Evolutionary conservation across 2,888 invertebrate genomes (phyloP).

Genomic region (Choreutis nemorana): DNA sequence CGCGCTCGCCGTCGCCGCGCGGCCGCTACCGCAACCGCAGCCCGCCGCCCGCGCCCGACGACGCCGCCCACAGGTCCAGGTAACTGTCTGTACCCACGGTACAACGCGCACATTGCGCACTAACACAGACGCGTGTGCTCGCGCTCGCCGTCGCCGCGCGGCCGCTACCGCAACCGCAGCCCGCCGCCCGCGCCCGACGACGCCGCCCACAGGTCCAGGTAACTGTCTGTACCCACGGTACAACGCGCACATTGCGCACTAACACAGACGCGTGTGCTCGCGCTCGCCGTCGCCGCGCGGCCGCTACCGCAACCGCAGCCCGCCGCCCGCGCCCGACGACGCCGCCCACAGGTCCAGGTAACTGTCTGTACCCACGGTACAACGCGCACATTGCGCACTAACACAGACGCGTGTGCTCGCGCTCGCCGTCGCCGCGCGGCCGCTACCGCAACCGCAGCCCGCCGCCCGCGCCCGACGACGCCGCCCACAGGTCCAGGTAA

Average conservation of each 20-base stretch:
- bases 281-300: slow-evolving; percentile 57
- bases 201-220: slow-evolving; percentile 42
- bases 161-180: slow-evolving; percentile 71
- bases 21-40: slow-evolving; percentile 71
- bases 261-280: slow-evolving; percentile 26
- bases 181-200: slow-evolving; percentile 43
- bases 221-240: slow-evolving; percentile 9
- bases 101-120: no score
- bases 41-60: slow-evolving; percentile 41
- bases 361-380: no score
- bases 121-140: slow-evolving; percentile 27
- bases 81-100: no score
- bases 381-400: no score
- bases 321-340: slow-evolving; percentile 47
- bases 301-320: slow-evolving; percentile 75
- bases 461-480: slow-evolving; percentile 15
- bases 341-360: slow-evolving; percentile 48
- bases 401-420: no score
- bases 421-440: slow-evolving; percentile 68
- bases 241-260: no score
- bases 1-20: no score
- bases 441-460: slow-evolving; percentile 38
- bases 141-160: slow-evolving; percentile 51
- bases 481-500: no score
- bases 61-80: no score